Percentiles rank a stretch among this genome's conserved stretches.
These are phyloP conservation scores for Guaruba guarouba DNA, from an alignment of 2,113 vertebrate genomes.

Conservation along the genomic window DNA sequence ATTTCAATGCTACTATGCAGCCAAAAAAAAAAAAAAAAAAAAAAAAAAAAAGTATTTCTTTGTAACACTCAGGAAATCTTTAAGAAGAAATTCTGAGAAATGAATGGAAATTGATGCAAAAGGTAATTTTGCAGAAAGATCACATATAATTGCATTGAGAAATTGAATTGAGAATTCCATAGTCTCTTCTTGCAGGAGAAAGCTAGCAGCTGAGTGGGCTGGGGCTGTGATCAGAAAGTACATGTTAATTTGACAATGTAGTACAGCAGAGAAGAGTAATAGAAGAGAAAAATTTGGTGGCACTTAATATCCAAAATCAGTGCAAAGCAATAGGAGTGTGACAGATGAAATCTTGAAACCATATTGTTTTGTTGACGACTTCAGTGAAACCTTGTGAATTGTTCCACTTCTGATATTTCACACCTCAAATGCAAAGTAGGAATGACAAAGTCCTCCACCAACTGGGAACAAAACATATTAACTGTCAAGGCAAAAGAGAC, in stretches of 20 bases:
- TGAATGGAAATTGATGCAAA: conserved; percentile 23
- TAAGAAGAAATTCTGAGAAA: background rate
- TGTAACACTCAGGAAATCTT: background rate
- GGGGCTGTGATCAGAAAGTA: conserved; percentile 12
- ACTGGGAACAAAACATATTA: background rate
- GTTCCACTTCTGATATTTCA: background rate
- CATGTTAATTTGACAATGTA: background rate
- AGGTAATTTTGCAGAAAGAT: conserved; percentile 6
- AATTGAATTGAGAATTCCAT: background rate
- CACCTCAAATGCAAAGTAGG: background rate
- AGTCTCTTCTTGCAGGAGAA: background rate
- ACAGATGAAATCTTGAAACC: background rate
- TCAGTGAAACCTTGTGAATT: background rate
- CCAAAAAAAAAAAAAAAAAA: background rate
- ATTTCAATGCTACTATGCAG: background rate
- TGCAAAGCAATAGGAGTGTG: background rate
- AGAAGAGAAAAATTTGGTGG: background rate
- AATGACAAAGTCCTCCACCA: background rate
- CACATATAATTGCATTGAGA: background rate
- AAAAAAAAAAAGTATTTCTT: background rate
- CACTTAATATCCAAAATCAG: conserved; percentile 1
- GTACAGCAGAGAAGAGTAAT: background rate
- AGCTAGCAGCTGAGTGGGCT: conserved; percentile 23
- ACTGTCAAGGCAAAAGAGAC: background rate
- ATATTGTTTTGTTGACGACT: background rate